Conservation (phyloP, 2,797 vertebrate species). For the Furcifer pardalis region DNA sequence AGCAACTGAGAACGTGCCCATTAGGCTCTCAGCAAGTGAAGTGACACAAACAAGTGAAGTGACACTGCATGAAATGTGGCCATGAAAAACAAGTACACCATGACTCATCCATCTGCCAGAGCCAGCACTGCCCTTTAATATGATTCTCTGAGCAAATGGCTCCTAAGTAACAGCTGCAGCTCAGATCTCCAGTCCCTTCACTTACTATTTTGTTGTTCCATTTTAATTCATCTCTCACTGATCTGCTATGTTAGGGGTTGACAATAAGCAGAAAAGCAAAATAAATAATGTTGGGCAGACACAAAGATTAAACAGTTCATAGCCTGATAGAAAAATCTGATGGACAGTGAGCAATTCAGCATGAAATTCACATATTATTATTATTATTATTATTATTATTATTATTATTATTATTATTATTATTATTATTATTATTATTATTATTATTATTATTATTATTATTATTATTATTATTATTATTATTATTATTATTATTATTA, state of each 20-base stretch:
- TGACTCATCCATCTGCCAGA: slow-evolving; percentile 33
- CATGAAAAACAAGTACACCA: slow-evolving; percentile 37
- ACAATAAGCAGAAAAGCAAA: neutral
- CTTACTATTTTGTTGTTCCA: neutral
- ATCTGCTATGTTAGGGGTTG: too few species aligned
- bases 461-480: too few species aligned
- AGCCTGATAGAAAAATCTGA: too few species aligned
- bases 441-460: too few species aligned
- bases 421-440: too few species aligned
- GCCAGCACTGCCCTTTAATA: neutral
- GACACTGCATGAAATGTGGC: neutral
- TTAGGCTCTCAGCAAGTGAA: neutral
- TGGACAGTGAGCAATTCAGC: too few species aligned
- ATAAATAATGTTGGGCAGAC: neutral
- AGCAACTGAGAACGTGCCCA: slow-evolving; percentile 1
- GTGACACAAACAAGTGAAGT: fast-evolving
- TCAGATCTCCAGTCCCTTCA: neutral
- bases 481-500: too few species aligned
- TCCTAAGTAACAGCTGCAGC: neutral
- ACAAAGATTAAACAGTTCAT: too few species aligned
- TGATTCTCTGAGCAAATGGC: slow-evolving; percentile 9
- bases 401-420: too few species aligned
- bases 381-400: too few species aligned
- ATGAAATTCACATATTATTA: too few species aligned
- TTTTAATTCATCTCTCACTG: slow-evolving; percentile 7